Evolutionary conservation across 2,797 vertebrate species (phyloP).

Genomic region (Apogon talboti): DNA sequence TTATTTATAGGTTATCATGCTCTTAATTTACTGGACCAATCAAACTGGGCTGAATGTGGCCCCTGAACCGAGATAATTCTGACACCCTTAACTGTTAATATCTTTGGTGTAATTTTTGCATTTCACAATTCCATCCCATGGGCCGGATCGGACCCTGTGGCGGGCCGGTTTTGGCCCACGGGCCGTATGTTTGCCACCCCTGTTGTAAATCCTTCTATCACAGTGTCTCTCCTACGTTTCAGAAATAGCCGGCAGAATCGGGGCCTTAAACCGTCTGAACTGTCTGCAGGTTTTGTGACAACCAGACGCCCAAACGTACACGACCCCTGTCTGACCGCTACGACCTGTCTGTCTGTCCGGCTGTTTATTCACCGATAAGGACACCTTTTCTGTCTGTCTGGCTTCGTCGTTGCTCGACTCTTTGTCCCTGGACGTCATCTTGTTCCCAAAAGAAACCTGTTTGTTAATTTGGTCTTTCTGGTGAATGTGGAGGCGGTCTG

Average conservation of each 20-base stretch:
- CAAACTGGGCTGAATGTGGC: no score
- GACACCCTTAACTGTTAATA: no score
- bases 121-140: no score
- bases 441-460: neutral
- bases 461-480: neutral
- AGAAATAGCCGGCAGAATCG: constrained; percentile 57
- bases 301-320: constrained; percentile 27
- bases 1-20: no score
- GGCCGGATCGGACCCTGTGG: no score
- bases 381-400: neutral
- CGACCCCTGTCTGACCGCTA: neutral
- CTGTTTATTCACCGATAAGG: neutral
- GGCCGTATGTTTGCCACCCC: no score
- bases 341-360: neutral
- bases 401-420: neutral
- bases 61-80: no score
- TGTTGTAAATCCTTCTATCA: no score
- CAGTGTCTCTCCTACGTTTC: constrained; percentile 66
- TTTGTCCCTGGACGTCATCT: neutral
- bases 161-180: no score
- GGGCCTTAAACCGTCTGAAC: constrained; percentile 42
- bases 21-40: no score
- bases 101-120: no score
- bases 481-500: neutral
- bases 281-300: constrained; percentile 32